A percentile compares a stretch with the other conserved stretches of the same genome.
These are phyloP conservation scores for Phylloscopus whistleri DNA, from an alignment of 2,113 vertebrate genomes.

Conservation along the genomic window DNA sequence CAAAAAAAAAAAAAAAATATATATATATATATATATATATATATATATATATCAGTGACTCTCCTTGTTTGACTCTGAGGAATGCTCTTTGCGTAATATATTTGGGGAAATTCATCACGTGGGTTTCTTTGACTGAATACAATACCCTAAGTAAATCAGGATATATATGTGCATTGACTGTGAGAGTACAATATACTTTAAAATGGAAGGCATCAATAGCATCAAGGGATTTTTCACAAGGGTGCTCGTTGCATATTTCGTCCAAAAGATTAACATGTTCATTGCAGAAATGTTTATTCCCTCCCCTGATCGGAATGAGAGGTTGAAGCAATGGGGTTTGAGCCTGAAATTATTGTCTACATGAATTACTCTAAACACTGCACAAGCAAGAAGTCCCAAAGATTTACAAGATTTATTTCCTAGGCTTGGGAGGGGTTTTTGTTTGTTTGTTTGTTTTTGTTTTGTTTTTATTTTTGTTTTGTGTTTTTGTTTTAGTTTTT, in stretches of 20 bases:
- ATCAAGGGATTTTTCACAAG: not conserved
- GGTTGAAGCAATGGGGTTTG: not conserved
- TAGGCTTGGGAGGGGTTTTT: not conserved
- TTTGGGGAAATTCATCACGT: not conserved
- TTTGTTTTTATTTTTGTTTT: no score
- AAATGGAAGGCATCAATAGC: not conserved
- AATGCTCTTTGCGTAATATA: not conserved
- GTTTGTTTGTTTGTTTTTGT: no score
- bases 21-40: no score
- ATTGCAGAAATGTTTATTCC: not conserved
- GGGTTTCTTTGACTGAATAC: not conserved
- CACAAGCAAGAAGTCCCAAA: not conserved
- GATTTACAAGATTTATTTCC: not conserved
- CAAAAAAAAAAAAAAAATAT: conserved; percentile 51
- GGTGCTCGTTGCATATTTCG: not conserved
- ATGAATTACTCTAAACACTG: not conserved
- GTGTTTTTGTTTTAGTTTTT: no score
- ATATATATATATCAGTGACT: not conserved
- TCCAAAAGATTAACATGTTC: not conserved
- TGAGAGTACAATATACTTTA: not conserved
- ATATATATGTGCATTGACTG: not conserved
- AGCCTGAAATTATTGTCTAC: not conserved
- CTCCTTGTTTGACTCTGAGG: conserved; percentile 38
- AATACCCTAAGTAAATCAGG: not conserved
- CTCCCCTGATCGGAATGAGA: not conserved